Conservation (phyloP, 2,797 vertebrate genomes). For the Schizothorax lantsangensis region DNA sequence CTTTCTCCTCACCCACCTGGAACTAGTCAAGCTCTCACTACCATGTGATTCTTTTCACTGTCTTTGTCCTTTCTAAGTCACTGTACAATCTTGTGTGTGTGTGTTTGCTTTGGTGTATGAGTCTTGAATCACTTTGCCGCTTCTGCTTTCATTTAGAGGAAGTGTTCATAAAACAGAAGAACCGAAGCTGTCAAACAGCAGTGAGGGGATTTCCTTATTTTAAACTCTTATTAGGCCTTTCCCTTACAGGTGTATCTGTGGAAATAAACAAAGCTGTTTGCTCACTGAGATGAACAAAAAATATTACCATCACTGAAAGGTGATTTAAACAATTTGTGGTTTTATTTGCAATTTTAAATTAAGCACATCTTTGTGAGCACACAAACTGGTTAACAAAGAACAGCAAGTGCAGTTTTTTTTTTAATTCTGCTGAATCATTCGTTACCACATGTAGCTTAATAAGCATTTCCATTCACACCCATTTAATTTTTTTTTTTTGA, state of each 20-base stretch:
- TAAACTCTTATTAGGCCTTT: not conserved
- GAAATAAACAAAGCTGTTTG: not conserved
- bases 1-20: not conserved
- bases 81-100: slow-evolving; percentile 13
- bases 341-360: slow-evolving; percentile 4
- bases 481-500: not conserved
- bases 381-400: not conserved
- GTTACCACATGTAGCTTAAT: not conserved
- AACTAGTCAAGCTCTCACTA: not conserved
- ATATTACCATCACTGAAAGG: not conserved
- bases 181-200: slow-evolving; percentile 12
- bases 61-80: slow-evolving; percentile 11
- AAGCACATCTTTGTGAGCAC: not conserved
- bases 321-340: not conserved
- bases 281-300: not conserved
- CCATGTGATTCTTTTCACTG: slow-evolving; percentile 10
- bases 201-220: slow-evolving; percentile 15
- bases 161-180: slow-evolving; percentile 34
- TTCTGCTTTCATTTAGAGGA: slow-evolving; percentile 57
- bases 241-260: slow-evolving; percentile 6
- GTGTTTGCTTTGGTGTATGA: slow-evolving; percentile 3
- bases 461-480: not conserved
- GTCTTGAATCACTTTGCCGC: slow-evolving; percentile 24
- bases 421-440: not conserved
- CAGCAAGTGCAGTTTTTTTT: not conserved